A percentile compares a stretch with the other conserved stretches of the same genome.
These are phyloP conservation scores for Rhinopithecus roxellana DNA, from an alignment of 2,113 vertebrate species.

Conservation along the genomic window DNA sequence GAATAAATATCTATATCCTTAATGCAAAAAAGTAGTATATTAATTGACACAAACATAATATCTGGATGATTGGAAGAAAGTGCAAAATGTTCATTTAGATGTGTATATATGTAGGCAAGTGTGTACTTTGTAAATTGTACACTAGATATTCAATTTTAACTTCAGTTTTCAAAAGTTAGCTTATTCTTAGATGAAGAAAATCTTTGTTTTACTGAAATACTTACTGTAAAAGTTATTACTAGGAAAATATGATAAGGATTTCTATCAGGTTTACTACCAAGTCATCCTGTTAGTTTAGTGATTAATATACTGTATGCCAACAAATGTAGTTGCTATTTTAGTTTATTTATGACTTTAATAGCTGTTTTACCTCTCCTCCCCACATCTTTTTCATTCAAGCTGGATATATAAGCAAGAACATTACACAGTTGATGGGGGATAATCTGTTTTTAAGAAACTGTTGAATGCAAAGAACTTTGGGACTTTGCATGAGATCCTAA, in stretches of 20 bases:
- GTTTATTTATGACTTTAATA: not conserved
- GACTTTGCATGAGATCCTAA: not conserved
- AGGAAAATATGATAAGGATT: not conserved
- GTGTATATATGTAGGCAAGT: not conserved
- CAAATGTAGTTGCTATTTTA: not conserved
- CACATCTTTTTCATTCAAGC: not conserved
- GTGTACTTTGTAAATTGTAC: not conserved
- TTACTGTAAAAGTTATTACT: not conserved
- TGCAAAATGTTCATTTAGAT: not conserved
- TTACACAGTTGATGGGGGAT: not conserved
- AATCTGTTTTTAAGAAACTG: not conserved
- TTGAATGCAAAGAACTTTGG: not conserved
- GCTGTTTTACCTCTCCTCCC: not conserved
- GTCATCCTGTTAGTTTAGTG: not conserved
- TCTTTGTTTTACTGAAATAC: not conserved
- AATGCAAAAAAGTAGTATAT: not conserved
- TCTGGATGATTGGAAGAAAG: not conserved
- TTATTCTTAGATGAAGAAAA: slow-evolving; percentile 37
- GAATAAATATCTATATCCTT: not conserved
- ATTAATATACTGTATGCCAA: not conserved
- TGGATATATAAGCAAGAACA: not conserved
- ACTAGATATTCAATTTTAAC: not conserved
- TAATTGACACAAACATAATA: not conserved
- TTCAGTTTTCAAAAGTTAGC: not conserved
- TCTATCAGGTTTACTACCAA: not conserved